A percentile compares a stretch with the other conserved stretches of the same genome.
Evolutionary conservation across 1,140 invertebrate species (phyloP).

Genomic region (Bombus waltoni): DNA sequence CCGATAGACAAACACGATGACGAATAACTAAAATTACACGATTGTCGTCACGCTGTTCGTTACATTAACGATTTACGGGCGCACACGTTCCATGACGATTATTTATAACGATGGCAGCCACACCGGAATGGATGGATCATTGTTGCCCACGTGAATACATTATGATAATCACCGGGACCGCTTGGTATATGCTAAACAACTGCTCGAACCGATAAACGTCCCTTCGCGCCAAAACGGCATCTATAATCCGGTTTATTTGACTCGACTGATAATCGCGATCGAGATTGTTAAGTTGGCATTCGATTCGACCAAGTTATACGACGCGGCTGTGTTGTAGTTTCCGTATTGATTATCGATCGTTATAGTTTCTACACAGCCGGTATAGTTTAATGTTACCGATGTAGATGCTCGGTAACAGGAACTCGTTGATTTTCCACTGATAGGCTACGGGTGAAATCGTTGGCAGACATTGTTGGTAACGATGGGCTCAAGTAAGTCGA

Average conservation of each 20-base stretch:
- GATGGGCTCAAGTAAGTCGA: no score
- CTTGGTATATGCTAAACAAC: conserved; percentile 45
- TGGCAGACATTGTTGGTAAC: no score
- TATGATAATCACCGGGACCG: conserved; percentile 39
- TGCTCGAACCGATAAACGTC: conserved; percentile 23
- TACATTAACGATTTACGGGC: conserved; percentile 37
- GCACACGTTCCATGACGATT: conserved; percentile 6
- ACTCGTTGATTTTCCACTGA: no score
- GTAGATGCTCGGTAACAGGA: no score
- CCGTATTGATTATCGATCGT: background rate
- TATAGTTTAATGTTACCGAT: no score
- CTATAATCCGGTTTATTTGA: conserved; percentile 15
- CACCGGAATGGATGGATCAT: conserved; percentile 31
- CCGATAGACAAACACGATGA: conserved; percentile 34
- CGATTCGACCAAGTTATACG: background rate
- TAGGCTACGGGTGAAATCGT: no score
- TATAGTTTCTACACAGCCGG: no score
- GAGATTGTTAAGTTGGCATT: background rate
- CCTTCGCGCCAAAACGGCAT: background rate
- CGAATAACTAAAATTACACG: conserved; percentile 43
- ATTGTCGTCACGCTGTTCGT: conserved; percentile 46
- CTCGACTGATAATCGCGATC: background rate
- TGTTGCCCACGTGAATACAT: conserved; percentile 20
- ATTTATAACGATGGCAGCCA: conserved; percentile 9
- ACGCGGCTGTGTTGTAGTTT: background rate